phyloP scores from a whole-genome alignment of 2,797 vertebrate species.

The Tangara arthus region DNA sequence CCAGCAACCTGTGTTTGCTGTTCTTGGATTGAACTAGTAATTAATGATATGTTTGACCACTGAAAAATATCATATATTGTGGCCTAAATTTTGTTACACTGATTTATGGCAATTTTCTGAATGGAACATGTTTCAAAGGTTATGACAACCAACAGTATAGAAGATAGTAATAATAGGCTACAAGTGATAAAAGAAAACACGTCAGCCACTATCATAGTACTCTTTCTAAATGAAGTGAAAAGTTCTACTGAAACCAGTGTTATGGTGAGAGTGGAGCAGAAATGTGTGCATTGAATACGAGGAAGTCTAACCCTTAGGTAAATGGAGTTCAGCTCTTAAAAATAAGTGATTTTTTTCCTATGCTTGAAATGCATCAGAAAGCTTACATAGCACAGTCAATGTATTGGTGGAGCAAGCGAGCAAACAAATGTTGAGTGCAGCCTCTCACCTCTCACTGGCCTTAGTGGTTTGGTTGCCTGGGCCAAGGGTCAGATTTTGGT shows the following conservation, averaged over 20 bases:
- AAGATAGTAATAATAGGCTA: neutral
- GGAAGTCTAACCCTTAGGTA: neutral
- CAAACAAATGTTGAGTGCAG: neutral
- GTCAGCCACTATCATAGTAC: neutral
- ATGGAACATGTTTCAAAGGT: neutral
- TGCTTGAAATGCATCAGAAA: neutral
- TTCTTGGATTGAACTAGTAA: neutral
- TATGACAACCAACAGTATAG: fast-evolving
- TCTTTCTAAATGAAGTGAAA: neutral
- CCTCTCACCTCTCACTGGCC: neutral
- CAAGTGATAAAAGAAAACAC: neutral
- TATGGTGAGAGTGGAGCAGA: neutral
- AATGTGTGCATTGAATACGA: neutral
- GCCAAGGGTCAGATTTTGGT: neutral
- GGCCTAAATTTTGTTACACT: neutral
- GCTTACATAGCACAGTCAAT: neutral
- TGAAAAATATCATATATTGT: neutral
- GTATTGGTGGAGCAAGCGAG: neutral
- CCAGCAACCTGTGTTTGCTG: neutral
- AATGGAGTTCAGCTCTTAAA: neutral
- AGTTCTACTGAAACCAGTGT: neutral
- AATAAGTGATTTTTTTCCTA: neutral
- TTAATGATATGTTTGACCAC: neutral
- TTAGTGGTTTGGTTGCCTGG: neutral
- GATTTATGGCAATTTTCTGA: neutral